phyloP scores from a whole-genome alignment of 2,113 vertebrate genomes.

The Corydoras sp. region DNA sequence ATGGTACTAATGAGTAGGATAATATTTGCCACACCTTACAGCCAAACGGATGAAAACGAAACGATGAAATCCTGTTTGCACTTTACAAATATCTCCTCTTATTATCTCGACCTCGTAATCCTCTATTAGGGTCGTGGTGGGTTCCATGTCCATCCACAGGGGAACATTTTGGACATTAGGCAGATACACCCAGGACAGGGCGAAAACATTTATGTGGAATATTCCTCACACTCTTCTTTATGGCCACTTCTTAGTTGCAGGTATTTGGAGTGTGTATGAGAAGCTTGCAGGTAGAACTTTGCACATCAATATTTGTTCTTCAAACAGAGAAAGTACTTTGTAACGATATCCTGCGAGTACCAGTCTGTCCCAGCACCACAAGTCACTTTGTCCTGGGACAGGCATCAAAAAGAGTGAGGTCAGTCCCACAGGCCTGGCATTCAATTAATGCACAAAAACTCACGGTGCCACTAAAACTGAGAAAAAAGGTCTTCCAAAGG shows the following conservation, averaged over 20 bases:
- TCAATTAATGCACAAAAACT: constrained; percentile 18
- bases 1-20: no score
- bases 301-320: constrained; percentile 16
- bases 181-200: not conserved
- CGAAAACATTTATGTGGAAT: not conserved
- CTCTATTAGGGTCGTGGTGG: no score
- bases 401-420: constrained; percentile 1
- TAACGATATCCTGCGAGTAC: not conserved
- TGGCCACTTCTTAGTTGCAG: not conserved
- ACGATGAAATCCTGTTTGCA: no score
- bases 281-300: constrained; percentile 10
- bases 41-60: no score
- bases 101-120: no score
- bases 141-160: no score
- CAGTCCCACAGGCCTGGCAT: constrained; percentile 20
- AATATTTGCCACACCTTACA: no score
- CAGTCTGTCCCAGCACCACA: not conserved
- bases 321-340: constrained; percentile 9
- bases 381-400: not conserved
- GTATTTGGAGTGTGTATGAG: constrained; percentile 4
- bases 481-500: not conserved
- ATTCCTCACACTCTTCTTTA: constrained; percentile 9
- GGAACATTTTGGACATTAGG: no score
- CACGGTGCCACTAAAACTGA: not conserved
- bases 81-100: no score